Conservation (phyloP, 1,140 invertebrate species). For the Penaeus indicus region DNA sequence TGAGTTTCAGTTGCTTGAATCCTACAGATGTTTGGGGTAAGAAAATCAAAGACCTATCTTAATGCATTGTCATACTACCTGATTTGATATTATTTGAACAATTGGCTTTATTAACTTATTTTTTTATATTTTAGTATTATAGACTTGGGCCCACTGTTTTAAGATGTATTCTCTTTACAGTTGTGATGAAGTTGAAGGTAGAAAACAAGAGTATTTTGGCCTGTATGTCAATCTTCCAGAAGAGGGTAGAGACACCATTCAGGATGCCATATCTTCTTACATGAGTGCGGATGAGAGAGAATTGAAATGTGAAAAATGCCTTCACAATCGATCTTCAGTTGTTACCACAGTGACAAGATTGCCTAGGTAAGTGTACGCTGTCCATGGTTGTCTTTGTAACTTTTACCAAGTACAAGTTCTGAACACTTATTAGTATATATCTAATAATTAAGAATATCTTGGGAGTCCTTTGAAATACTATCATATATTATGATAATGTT, state of each 20-base stretch:
- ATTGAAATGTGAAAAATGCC: slow-evolving; percentile 64
- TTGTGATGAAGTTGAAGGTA: slow-evolving; percentile 55
- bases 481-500: no score
- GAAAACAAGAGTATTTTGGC: slow-evolving; percentile 54
- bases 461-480: no score
- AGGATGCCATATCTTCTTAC: slow-evolving; percentile 56
- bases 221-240: slow-evolving; percentile 57
- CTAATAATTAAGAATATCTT: no score
- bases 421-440: no score
- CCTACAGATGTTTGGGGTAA: slow-evolving; percentile 65
- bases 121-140: not conserved
- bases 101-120: not conserved
- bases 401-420: not conserved
- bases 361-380: slow-evolving; percentile 49
- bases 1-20: slow-evolving; percentile 63
- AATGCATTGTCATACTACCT: not conserved
- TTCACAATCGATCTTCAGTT: slow-evolving; percentile 57
- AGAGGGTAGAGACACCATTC: slow-evolving; percentile 50
- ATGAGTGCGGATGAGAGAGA: slow-evolving; percentile 65
- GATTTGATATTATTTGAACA: no score
- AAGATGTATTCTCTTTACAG: not conserved
- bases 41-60: not conserved
- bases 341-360: slow-evolving; percentile 61
- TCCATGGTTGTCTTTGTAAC: not conserved
- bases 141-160: not conserved